phyloP scores from a whole-genome alignment of 2,797 vertebrate species.

The Scolopax rusticola region DNA sequence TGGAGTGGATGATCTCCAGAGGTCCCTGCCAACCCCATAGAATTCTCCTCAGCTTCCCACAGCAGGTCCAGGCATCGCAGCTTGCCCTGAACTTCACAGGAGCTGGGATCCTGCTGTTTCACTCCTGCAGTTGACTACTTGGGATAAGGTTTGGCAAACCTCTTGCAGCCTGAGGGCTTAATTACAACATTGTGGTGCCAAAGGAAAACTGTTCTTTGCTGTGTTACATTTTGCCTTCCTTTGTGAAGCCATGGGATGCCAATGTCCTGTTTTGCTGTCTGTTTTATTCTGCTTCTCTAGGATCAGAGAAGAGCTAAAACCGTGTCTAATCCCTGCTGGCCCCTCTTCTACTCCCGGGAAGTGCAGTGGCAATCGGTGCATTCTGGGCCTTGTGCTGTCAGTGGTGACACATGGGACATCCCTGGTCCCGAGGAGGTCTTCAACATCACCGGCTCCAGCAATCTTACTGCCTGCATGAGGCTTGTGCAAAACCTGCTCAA shows the following conservation, averaged over 20 bases:
- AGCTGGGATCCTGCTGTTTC: neutral
- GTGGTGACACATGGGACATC: rapidly evolving
- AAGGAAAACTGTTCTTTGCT: neutral
- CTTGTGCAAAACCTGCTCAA: conserved; percentile 39
- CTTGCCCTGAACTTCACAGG: neutral
- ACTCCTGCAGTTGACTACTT: neutral
- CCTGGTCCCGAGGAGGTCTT: neutral
- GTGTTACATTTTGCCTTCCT: neutral
- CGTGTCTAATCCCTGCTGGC: conserved; percentile 62
- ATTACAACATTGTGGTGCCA: neutral
- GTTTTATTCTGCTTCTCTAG: conserved; percentile 1
- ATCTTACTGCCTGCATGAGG: neutral
- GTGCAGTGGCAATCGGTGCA: conserved; percentile 8
- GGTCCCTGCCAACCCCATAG: too few relatives aligned
- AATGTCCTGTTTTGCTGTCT: neutral
- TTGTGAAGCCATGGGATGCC: neutral
- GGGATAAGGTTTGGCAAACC: neutral
- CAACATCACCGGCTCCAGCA: conserved; percentile 47
- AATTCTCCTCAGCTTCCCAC: neutral
- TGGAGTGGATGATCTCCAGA: too few relatives aligned
- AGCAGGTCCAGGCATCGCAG: neutral
- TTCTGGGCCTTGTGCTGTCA: conserved; percentile 3
- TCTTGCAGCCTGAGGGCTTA: neutral
- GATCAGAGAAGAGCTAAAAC: neutral
- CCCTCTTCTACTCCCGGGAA: conserved; percentile 1